Evolutionary conservation across 2,113 vertebrate species (phyloP).

Genomic region (Oenanthe melanoleuca): DNA sequence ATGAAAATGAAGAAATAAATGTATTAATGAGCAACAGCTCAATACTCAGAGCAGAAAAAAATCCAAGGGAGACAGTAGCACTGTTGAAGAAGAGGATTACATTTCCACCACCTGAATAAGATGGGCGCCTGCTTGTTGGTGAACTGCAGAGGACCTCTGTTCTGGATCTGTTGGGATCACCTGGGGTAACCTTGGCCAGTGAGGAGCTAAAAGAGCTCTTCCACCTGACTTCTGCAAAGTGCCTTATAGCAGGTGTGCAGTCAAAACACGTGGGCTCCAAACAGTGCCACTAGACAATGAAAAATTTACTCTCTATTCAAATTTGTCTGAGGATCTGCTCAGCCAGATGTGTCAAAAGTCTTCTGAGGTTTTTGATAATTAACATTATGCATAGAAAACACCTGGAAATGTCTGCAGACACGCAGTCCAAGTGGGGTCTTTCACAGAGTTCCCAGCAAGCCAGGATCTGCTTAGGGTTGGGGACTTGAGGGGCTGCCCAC

Average conservation of each 20-base stretch:
- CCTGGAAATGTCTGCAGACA: not conserved
- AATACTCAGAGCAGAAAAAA: not conserved
- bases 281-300: not conserved
- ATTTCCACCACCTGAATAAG: not conserved
- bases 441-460: accelerated
- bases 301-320: not conserved
- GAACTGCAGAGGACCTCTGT: not conserved
- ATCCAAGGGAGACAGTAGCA: accelerated
- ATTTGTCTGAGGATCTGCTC: not conserved
- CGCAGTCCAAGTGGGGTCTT: not conserved
- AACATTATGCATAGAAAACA: not conserved
- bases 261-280: not conserved
- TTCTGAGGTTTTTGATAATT: not conserved
- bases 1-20: not conserved
- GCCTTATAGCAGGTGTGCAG: not conserved
- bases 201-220: not conserved
- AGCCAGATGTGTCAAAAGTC: not conserved
- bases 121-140: not conserved
- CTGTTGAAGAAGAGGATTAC: not conserved
- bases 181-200: not conserved
- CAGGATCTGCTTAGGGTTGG: not conserved
- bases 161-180: not conserved
- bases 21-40: not conserved
- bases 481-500: not conserved
- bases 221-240: not conserved